These are phyloP conservation scores for Orchestes rusci DNA, from an alignment of 2,888 invertebrate genomes.

Conservation along the genomic window DNA sequence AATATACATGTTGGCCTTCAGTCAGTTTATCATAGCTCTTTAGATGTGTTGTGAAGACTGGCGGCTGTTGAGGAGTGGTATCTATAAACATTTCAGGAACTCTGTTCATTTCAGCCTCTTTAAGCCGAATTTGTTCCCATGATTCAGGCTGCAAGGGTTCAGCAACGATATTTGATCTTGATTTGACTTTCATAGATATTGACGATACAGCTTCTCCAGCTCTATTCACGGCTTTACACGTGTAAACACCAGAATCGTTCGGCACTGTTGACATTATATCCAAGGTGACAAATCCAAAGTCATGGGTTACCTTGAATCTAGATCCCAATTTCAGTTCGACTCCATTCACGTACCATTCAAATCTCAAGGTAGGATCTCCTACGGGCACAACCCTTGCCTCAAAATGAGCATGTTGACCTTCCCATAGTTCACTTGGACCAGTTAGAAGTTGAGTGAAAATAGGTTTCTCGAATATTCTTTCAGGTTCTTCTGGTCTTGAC, in stretches of 20 bases:
- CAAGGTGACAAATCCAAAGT: constrained; percentile 89
- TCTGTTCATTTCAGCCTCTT: constrained; percentile 87
- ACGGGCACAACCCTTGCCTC: constrained; percentile 89
- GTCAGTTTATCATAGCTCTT: constrained; percentile 74
- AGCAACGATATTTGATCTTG: constrained; percentile 70
- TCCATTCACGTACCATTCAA: constrained; percentile 95
- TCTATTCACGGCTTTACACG: constrained; percentile 88
- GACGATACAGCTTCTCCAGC: constrained; percentile 93
- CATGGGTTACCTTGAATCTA: constrained; percentile 83
- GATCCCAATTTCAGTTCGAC: constrained; percentile 89
- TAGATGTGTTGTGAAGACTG: constrained; percentile 91
- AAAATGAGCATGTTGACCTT: constrained; percentile 85
- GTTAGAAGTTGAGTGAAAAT: constrained; percentile 84
- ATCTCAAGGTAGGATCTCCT: constrained; percentile 85
- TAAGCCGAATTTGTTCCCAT: constrained; percentile 85
- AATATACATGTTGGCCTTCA: constrained; percentile 79
- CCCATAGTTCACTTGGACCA: constrained; percentile 85
- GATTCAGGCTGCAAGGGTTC: constrained; percentile 85
- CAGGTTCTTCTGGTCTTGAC: constrained; percentile 66
- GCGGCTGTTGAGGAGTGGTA: constrained; percentile 80
- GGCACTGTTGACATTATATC: constrained; percentile 83
- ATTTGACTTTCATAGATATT: constrained; percentile 81
- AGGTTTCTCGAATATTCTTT: constrained; percentile 80
- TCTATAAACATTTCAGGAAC: constrained; percentile 85
- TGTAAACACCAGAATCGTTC: constrained; percentile 88